These are phyloP conservation scores for Mamestra brassicae DNA, from an alignment of 2,888 invertebrate genomes.

Conservation along the genomic window DNA sequence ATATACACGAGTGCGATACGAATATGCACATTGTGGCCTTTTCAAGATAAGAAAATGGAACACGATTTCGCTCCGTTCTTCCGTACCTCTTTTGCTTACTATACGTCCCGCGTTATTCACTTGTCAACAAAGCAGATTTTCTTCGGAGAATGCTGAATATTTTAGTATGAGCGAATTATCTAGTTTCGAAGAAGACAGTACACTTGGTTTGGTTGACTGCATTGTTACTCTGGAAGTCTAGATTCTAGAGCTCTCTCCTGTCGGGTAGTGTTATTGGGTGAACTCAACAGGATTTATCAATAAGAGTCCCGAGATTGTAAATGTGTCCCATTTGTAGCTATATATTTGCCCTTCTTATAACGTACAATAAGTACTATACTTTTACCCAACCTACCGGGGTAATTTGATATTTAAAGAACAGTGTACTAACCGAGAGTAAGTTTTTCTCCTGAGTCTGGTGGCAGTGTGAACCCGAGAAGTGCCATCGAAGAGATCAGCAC, in stretches of 20 bases:
- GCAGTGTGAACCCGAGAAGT: constrained; percentile 98
- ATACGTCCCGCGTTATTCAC: constrained; percentile 57
- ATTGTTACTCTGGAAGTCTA: background rate
- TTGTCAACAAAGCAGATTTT: constrained; percentile 59
- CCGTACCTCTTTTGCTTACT: constrained; percentile 58
- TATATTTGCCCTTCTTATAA: no score
- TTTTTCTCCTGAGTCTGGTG: constrained; percentile 99
- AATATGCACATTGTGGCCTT: constrained; percentile 65
- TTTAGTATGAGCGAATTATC: constrained; percentile 38
- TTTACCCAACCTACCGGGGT: background rate
- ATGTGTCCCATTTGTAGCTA: background rate
- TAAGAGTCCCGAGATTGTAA: background rate
- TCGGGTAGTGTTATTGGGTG: background rate
- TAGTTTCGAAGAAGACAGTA: constrained; percentile 6
- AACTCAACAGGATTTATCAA: background rate
- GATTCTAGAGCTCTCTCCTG: background rate
- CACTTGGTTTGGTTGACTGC: constrained; percentile 1
- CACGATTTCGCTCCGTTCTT: constrained; percentile 64
- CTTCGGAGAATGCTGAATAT: constrained; percentile 43
- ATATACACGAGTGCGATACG: constrained; percentile 50
- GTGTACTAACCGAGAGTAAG: constrained; percentile 96
- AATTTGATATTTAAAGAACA: background rate
- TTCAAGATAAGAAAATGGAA: constrained; percentile 68
- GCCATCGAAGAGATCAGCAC: constrained; percentile 99
- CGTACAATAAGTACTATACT: no score